Base-by-base conservation (phyloP, 1,140 invertebrate genomes). In the Drosophila tristis region DNA sequence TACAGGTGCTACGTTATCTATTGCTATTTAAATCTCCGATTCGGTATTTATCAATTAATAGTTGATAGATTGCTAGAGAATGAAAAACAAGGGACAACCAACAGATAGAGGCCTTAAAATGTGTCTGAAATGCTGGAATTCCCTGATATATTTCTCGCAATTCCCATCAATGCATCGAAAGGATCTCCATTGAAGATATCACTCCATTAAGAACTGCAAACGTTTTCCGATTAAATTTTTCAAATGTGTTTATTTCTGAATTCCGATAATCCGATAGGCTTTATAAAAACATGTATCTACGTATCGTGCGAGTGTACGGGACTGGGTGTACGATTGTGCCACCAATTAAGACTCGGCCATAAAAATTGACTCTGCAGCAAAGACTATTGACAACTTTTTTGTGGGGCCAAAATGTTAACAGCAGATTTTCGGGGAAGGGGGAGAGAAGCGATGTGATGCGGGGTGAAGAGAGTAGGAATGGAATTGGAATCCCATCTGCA, bases 371-470 rank as follows among this genome's bases (percentile, higher is more conserved):
- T 57, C 8, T 58, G 7, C 16, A 31, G 35, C 45, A 56, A 74
- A 58, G 58, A 45, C 23, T 23, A 73, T 63, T 73, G 50, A 73
- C 68, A 51, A 70, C 64, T 71, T 71, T 68, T 70, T 13, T 39
- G 35, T 58, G 61, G 43, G 26, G 44, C 16, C 47, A 70, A 43
- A 64, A 64, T 58, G 53, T 70, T 45, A 71, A 15, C 62, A 25
- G 44, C 35, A 23, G 23, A 15, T 50, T 31, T 23, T 15, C 26
- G 31, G n/a, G 31, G 31, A 9, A 2, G 2, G 8, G 2, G 35
- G 49, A 35, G 4, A 3, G 4, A 25, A 2, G 13, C 29, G 16
- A 35, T 49, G 51, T 49, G 42, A 25, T 23, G 39, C 2, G 39
- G 16, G 26, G 5, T 57, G 42, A 42, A n/a, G 15, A 31, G n/a